Evolutionary conservation across 2,113 vertebrate species (phyloP).

Genomic region (Axis porcinus): DNA sequence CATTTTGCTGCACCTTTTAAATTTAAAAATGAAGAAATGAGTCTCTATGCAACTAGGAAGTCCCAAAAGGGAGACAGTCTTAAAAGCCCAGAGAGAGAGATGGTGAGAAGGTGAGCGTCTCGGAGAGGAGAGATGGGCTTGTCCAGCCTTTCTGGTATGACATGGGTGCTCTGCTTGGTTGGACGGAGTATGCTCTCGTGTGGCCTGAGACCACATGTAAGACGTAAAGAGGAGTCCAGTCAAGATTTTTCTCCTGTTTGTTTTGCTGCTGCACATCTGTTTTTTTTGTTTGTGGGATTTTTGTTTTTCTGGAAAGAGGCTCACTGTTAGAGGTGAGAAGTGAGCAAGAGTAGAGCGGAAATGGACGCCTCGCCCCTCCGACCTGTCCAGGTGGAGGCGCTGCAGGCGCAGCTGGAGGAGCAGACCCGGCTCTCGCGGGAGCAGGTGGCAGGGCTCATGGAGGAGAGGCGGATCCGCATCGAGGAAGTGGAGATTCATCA

Average conservation of each 20-base stretch:
- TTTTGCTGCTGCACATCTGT: neutral
- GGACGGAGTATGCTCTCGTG: neutral
- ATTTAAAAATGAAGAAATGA: neutral
- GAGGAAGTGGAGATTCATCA: conserved; percentile 90
- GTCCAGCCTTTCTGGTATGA: neutral
- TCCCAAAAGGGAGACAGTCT: neutral
- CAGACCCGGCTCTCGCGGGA: conserved; percentile 91
- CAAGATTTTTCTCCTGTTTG: neutral
- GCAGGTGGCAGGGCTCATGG: conserved; percentile 88
- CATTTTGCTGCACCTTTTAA: neutral
- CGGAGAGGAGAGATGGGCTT: neutral
- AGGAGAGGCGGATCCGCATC: conserved; percentile 88
- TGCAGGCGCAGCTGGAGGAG: conserved; percentile 95
- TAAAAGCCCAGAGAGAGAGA: neutral
- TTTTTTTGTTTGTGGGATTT: neutral
- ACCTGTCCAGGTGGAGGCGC: conserved; percentile 88
- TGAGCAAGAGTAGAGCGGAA: neutral
- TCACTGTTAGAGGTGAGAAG: neutral
- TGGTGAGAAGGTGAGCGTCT: neutral
- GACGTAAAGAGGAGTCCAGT: neutral
- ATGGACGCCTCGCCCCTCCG: neutral
- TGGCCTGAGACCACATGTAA: neutral
- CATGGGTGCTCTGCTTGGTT: neutral
- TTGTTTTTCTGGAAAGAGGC: neutral
- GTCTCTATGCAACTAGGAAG: neutral